These are phyloP conservation scores for Halcyon badia DNA, from an alignment of 2,797 vertebrate genomes.

Conservation along the genomic window DNA sequence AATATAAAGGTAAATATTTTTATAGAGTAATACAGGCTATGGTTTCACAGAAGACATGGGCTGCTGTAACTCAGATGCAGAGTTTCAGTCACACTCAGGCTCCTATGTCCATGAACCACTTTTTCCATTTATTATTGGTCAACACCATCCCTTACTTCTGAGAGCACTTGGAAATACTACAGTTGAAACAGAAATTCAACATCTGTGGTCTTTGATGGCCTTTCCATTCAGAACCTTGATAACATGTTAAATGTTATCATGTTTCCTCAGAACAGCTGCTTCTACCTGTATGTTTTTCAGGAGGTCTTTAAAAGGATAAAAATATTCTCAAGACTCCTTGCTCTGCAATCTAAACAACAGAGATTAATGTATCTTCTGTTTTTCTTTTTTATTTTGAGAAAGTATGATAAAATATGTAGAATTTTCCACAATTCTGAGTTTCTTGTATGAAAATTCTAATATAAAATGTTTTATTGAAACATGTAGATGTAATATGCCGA, in stretches of 20 bases:
- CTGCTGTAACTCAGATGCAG: not conserved
- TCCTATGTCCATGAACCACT: not conserved
- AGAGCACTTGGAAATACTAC: not conserved
- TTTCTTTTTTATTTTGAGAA: not conserved
- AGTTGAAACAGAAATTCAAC: not conserved
- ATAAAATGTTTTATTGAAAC: not conserved
- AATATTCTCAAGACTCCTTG: not conserved
- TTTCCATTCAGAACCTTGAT: not conserved
- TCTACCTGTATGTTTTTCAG: not conserved
- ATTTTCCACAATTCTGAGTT: not conserved
- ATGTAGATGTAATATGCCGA: not conserved
- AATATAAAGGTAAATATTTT: not conserved
- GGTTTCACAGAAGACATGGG: not conserved
- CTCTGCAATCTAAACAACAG: not conserved
- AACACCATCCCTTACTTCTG: not conserved
- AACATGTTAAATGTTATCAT: not conserved
- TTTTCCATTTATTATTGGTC: not conserved
- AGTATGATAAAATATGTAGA: not conserved
- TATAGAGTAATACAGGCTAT: not conserved
- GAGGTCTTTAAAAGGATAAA: not conserved
- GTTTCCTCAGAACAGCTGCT: not conserved
- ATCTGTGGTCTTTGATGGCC: not conserved
- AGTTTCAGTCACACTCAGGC: not conserved
- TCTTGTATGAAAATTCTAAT: not conserved
- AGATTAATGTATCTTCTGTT: not conserved